These are phyloP conservation scores for Odontothrips loti DNA, from an alignment of 2,888 invertebrate genomes.

Conservation along the genomic window DNA sequence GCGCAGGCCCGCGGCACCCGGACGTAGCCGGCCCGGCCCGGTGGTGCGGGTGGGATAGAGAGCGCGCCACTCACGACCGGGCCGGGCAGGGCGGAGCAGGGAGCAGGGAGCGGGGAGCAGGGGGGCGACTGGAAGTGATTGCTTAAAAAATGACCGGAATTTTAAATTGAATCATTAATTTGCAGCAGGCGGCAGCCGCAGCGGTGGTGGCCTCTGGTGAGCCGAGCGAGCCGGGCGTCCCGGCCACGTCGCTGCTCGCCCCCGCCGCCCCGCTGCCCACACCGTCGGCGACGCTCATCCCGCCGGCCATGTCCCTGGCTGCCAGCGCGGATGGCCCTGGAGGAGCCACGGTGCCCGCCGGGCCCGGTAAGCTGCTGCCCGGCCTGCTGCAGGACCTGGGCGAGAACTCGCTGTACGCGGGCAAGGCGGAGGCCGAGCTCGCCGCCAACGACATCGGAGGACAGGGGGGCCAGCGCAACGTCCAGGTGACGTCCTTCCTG, in stretches of 20 bases:
- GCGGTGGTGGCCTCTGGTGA: constrained; percentile 9
- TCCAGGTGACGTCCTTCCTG: constrained; percentile 38
- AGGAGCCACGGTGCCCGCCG: background rate
- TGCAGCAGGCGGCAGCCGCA: background rate
- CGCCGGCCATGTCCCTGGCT: background rate
- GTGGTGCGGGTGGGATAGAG: background rate
- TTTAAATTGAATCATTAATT: background rate
- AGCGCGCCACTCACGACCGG: too few species aligned
- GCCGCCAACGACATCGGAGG: background rate
- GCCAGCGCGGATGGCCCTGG: background rate
- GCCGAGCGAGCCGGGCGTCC: background rate
- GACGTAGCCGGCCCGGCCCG: background rate
- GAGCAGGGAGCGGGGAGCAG: too few species aligned
- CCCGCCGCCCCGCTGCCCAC: constrained; percentile 8
- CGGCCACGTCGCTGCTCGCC: constrained; percentile 8
- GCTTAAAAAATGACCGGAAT: background rate
- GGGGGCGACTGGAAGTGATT: too few species aligned
- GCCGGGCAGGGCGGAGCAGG: background rate
- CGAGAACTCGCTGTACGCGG: background rate
- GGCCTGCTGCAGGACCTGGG: background rate
- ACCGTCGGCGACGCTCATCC: background rate
- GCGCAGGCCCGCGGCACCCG: background rate
- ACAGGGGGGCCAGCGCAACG: background rate
- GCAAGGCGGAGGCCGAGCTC: background rate
- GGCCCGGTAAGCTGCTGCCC: background rate